phyloP scores from a whole-genome alignment of 2,797 vertebrate species.

The Phyllotis vaccarum region DNA sequence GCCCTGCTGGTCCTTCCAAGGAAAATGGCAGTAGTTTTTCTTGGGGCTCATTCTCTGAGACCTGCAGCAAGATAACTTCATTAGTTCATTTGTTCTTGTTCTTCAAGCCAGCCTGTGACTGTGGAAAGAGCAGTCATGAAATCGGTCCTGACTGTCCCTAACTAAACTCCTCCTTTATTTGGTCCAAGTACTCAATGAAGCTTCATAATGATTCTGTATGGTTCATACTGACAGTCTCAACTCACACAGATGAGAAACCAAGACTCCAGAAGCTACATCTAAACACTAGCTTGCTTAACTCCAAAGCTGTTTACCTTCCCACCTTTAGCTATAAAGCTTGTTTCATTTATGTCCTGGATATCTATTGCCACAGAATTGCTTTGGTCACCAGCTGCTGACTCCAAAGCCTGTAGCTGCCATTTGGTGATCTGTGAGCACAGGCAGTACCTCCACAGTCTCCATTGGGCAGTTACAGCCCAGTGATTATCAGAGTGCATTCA shows the following conservation, averaged over 20 bases:
- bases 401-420: neutral
- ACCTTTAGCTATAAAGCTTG: neutral
- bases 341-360: neutral
- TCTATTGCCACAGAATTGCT: neutral
- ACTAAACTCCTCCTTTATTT: neutral
- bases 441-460: neutral
- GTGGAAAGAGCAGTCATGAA: neutral
- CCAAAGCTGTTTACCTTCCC: neutral
- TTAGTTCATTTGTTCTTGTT: neutral
- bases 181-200: neutral
- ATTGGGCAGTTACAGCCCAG: fast-evolving
- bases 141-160: neutral
- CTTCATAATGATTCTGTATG: neutral
- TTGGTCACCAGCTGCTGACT: neutral
- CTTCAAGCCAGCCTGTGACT: neutral
- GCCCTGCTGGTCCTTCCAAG: neutral
- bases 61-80: neutral
- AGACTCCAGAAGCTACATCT: neutral
- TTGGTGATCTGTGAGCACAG: neutral
- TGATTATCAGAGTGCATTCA: neutral
- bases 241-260: neutral
- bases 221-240: neutral
- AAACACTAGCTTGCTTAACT: neutral
- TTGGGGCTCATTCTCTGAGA: neutral
- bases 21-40: neutral